phyloP scores from a whole-genome alignment of 2,888 invertebrate genomes.

The Sericinus montela region DNA sequence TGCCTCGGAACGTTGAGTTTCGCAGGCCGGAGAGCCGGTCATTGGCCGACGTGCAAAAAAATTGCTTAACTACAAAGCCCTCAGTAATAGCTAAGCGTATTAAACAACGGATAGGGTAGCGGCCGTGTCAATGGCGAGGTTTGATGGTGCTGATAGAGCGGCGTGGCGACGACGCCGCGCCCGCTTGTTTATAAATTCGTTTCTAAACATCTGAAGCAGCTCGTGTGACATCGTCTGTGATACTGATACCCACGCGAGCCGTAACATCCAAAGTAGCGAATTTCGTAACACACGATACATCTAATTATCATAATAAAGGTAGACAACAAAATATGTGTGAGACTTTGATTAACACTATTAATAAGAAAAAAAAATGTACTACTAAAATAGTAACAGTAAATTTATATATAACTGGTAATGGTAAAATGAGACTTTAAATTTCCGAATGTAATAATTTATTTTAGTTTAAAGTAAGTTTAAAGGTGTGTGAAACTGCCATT shows the following conservation, averaged over 20 bases:
- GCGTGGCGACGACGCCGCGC: conserved; percentile 13
- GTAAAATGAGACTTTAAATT: no score
- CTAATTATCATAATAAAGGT: conserved; percentile 7
- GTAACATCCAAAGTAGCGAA: conserved; percentile 14
- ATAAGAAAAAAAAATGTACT: no score
- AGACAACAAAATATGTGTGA: conserved; percentile 6
- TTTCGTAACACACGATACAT: conserved; percentile 7
- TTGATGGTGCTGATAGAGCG: conserved; percentile 19
- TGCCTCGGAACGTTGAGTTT: conserved; percentile 62
- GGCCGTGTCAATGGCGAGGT: conserved; percentile 20
- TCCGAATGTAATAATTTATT: no score
- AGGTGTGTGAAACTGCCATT: no score
- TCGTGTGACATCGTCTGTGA: conserved; percentile 36
- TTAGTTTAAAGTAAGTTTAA: no score
- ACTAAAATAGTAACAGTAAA: no score
- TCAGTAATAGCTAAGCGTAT: conserved; percentile 54
- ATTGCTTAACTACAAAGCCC: conserved; percentile 53
- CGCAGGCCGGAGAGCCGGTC: conserved; percentile 69
- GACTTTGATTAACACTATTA: no score
- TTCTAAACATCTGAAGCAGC: conserved; percentile 47
- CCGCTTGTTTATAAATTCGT: conserved; percentile 27
- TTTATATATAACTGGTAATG: no score
- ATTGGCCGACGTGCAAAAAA: conserved; percentile 66
- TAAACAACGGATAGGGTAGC: conserved; percentile 50
- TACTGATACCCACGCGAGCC: conserved; percentile 28